Conservation (phyloP, 2,797 vertebrate species). For the Malacoctenus gilli region DNA sequence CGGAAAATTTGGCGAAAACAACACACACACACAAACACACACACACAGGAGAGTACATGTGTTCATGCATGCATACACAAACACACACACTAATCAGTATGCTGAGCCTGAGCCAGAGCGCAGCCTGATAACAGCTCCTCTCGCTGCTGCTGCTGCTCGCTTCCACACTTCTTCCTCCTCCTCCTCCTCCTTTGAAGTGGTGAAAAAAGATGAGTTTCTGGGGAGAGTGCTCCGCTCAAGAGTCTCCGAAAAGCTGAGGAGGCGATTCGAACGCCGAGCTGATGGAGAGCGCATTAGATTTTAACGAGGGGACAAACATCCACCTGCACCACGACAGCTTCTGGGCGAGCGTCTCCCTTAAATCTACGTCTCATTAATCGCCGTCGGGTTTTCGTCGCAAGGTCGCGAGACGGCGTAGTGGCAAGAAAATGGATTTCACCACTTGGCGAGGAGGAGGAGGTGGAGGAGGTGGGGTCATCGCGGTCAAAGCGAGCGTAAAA, state of each 20-base stretch:
- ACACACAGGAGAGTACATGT: slow-evolving; percentile 13
- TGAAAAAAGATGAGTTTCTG: slow-evolving; percentile 38
- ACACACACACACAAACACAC: slow-evolving; percentile 20
- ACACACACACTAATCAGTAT: slow-evolving; percentile 65
- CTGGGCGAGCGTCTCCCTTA: not conserved
- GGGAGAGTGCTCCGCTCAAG: slow-evolving; percentile 37
- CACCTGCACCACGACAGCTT: slow-evolving; percentile 21
- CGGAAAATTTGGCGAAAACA: slow-evolving; percentile 25
- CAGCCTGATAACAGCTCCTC: slow-evolving; percentile 67
- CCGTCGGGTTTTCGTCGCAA: slow-evolving; percentile 13
- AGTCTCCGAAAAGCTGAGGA: slow-evolving; percentile 39
- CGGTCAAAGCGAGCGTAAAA: slow-evolving; percentile 7
- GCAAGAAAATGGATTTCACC: slow-evolving; percentile 22
- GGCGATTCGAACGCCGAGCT: slow-evolving; percentile 18
- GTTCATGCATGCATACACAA: slow-evolving; percentile 13
- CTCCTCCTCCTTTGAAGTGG: slow-evolving; percentile 31
- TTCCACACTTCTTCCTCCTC: slow-evolving; percentile 26
- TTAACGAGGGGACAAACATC: slow-evolving; percentile 44
- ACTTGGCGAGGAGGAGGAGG: too few species aligned
- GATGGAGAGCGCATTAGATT: slow-evolving; percentile 25
- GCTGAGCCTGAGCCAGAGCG: slow-evolving; percentile 57
- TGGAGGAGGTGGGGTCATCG: slow-evolving; percentile 12
- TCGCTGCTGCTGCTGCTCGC: slow-evolving; percentile 48
- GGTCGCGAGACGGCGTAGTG: slow-evolving; percentile 37
- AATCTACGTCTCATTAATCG: slow-evolving; percentile 15